Evolutionary conservation across 1,140 invertebrate species (phyloP), one percentile per base, ranked within the genome.

Genomic region (Trypoxylus dichotomus): DNA sequence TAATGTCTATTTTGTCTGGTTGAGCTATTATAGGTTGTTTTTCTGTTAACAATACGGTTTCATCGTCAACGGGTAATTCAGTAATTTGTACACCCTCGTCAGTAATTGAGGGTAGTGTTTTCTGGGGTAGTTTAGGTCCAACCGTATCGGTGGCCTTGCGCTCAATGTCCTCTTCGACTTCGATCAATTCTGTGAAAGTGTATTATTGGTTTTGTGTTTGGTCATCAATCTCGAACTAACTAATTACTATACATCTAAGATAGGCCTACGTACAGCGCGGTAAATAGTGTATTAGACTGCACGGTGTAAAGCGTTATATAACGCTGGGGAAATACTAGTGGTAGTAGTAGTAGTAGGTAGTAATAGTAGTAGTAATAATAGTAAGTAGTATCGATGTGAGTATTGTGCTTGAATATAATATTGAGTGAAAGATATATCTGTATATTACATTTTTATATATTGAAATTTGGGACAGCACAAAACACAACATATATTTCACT

Each of bases 121-220:
- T 78, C 77, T 85, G 82, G 77, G 80, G 78, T 79, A 77, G 82
- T 79, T 68, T 77, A 58, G 75, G 63, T 76, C 76, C 79, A 71
- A 76, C 78, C 72, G 29, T 74, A 74, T 81, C 74, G 74, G 74
- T 72, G 80, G 76, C 68, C 72, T 78, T 81, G 72, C 76, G 79
- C 80, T 82, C 83, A 75, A 75, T 79, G 60, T 84, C 83, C 82
- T 86, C 85, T 79, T 85, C 83, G 78, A 83, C 83, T 82, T 86
- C 85, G 80, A 85, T 76, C 84, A 82, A 86, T 87, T 88, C 87
- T 88, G 87, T 88, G 87, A 85, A 87, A 87, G 84, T 87, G 81
- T 83, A 83, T 82, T 80, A 83, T 82, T 82, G 82, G 83, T 82
- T 80, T 81, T 80, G 77, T 79, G 78, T 78, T 76, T 76, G 32